Evolutionary conservation across 1,140 invertebrate species (phyloP).

Genomic region (Polyergus mexicanus): DNA sequence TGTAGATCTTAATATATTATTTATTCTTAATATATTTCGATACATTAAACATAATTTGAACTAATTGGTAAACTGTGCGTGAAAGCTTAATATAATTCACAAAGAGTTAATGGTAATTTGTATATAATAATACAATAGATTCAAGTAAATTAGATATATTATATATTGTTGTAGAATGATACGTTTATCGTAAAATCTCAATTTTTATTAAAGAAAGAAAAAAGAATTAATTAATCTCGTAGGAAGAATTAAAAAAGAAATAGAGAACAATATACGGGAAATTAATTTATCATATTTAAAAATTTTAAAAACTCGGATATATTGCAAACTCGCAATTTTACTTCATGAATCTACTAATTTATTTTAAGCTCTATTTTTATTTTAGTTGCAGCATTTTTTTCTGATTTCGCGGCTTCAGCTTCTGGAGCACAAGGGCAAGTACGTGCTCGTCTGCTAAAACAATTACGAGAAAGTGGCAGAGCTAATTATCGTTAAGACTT

Average conservation of each 20-base stretch:
- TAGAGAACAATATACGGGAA: neutral
- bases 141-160: neutral
- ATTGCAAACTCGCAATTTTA: neutral
- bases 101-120: conserved; percentile 11
- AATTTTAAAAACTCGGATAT: neutral
- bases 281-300: too few relatives aligned
- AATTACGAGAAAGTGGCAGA: conserved; percentile 23
- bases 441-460: conserved; percentile 26
- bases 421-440: neutral
- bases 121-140: neutral
- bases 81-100: conserved; percentile 2
- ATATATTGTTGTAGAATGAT: neutral
- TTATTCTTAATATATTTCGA: conserved; percentile 1
- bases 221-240: neutral
- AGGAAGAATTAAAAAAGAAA: neutral
- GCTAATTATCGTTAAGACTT: conserved; percentile 55
- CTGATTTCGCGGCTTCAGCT: neutral
- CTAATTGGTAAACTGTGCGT: neutral
- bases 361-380: neutral
- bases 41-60: conserved; percentile 14
- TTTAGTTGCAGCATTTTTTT: too few relatives aligned
- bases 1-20: conserved; percentile 8
- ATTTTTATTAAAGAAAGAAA: conserved; percentile 2
- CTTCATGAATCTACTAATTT: neutral
- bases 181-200: neutral